Percentiles rank a stretch among this genome's conserved stretches.
Conservation (phyloP, 53 echinoderm and acorn worm genomes). For the Holothuria leucospilota region DNA sequence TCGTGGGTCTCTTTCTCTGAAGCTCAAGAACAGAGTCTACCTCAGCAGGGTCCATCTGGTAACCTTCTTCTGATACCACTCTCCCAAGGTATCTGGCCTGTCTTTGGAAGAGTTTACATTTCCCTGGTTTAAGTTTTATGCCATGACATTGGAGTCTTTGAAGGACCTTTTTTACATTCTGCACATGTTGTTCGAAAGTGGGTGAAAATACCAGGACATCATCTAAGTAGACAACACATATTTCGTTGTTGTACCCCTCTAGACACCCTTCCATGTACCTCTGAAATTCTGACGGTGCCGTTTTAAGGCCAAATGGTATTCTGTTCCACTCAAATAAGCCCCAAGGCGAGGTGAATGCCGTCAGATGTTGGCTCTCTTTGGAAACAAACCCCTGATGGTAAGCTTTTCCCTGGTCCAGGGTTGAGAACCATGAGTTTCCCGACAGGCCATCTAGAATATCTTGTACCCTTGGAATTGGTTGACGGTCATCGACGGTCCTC, state of each 20-base stretch:
- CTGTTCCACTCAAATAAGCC: no score
- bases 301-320: no score
- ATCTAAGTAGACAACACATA: no score
- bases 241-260: no score
- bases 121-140: no score
- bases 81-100: no score
- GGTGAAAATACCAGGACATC: slow-evolving; percentile 52
- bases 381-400: slow-evolving; percentile 56
- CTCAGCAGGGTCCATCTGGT: slow-evolving; percentile 65
- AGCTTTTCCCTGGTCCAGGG: slow-evolving; percentile 51
- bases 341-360: no score
- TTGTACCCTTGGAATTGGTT: slow-evolving; percentile 63
- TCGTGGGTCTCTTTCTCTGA: slow-evolving; percentile 45
- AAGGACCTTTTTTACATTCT: no score
- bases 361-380: slow-evolving; percentile 31
- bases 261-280: slow-evolving; percentile 68
- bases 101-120: no score
- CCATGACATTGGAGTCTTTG: no score
- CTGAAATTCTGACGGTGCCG: slow-evolving; percentile 60
- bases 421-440: slow-evolving; percentile 52
- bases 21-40: slow-evolving; percentile 31
- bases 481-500: slow-evolving; percentile 63
- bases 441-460: slow-evolving; percentile 61
- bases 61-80: no score
- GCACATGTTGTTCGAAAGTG: slow-evolving; percentile 62